Evolutionary conservation across 2,113 vertebrate species (phyloP), one percentile per base, ranked within the genome.

Genomic region (Athene noctua): DNA sequence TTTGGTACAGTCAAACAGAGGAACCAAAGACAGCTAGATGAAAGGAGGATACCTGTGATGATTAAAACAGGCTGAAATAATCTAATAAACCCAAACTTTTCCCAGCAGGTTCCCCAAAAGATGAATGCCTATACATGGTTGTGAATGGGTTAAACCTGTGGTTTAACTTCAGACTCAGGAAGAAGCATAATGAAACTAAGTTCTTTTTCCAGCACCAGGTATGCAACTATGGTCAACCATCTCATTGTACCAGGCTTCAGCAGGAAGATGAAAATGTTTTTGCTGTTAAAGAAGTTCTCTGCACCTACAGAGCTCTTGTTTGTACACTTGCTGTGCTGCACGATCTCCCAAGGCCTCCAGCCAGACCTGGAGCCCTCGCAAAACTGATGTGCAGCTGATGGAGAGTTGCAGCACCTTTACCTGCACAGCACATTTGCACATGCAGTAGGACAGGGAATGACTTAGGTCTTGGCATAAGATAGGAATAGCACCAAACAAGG

Each of bases 341-440:
- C 1, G 21, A 27, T 9, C n/a, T 63, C 34, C 11, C 14, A 20
- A 13, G n/a, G 63, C 9, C 47, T 42, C 62, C 51, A 36, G 59
- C 5, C 9, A 1, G 58, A 47, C 34, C 29, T 14, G n/a, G 42
- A 23, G 13, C 9, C 5, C 51, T 34, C 1, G 2, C 75, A 14
- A 21, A 51, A 18, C 1, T 6, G 5, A 12, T 5, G 27, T 10
- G 11, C 18, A 20, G 42, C 67, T 26, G 32, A 4, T 3, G 1
- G 38, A 32, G 18, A 15, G 11, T 8, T 42, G 51, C 6, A 6
- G 20, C 13, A 16, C 10, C 65, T 57, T 36, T 21, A 14, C 34
- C 13, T 26, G 20, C 26, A 22, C 13, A 23, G 46, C 11, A 13
- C 1, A 0, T 72, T 62, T 55, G 16, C 30, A 26, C 1, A 0